These are phyloP conservation scores for Euproctis similis DNA, from an alignment of 2,888 invertebrate genomes.

Conservation along the genomic window DNA sequence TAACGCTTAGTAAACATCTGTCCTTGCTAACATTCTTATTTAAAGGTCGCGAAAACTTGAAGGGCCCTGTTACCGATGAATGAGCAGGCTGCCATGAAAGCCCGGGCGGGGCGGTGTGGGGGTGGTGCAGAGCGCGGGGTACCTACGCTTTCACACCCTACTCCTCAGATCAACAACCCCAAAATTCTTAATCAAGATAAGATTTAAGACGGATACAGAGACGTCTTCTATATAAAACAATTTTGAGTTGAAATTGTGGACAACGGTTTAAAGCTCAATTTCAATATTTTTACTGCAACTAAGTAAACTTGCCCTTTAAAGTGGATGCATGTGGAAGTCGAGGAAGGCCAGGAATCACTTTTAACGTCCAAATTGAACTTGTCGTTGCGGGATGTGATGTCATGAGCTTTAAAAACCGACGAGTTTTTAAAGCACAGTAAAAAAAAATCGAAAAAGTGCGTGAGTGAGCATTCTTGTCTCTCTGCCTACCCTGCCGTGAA, in stretches of 20 bases:
- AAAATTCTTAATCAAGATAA: conserved; percentile 63
- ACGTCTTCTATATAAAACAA: conserved; percentile 40
- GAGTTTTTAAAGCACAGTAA: too few species aligned
- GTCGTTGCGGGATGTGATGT: too few species aligned
- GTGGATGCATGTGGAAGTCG: too few species aligned
- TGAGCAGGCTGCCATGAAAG: conserved; percentile 39
- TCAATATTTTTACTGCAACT: too few species aligned
- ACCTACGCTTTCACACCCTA: conserved; percentile 34
- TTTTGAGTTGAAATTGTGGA: conserved; percentile 44
- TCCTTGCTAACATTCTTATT: conserved; percentile 44
- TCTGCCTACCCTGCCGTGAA: conserved; percentile 21
- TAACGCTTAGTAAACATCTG: conserved; percentile 42
- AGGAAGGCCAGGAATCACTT: too few species aligned
- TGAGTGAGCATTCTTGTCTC: conserved; percentile 17
- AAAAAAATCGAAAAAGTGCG: too few species aligned
- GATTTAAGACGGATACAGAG: conserved; percentile 38
- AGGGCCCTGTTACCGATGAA: conserved; percentile 55
- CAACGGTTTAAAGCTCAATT: too few species aligned
- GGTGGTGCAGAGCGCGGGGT: conserved; percentile 21
- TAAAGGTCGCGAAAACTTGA: conserved; percentile 61
- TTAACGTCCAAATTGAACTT: too few species aligned
- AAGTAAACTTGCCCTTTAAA: too few species aligned
- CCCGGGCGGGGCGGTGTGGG: conserved; percentile 36
- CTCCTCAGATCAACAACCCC: conserved; percentile 65
- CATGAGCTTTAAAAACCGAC: too few species aligned